Base-by-base conservation (phyloP, 2,888 invertebrate species). In the Callyntrura guangdongensis region DNA sequence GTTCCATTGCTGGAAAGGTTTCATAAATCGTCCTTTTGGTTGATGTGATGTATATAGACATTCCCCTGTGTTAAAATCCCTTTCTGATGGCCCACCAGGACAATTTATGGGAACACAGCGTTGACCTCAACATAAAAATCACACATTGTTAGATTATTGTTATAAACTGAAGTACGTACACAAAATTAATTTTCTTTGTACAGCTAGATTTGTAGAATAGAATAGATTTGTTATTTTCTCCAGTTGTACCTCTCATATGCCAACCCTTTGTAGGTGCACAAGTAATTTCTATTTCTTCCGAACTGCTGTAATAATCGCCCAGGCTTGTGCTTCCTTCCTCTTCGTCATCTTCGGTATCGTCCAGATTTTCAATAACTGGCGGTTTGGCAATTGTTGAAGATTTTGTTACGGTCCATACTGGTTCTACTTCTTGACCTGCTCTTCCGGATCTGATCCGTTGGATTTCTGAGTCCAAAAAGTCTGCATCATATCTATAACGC, bases 41-140 rank as follows among this genome's bases (percentile, higher is more conserved):
- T 85, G 86, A 6, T 64, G 12, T 53, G 79, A 64, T n/a, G n/a
- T n/a, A 20, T 92, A 90, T n/a, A 92, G 53, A 49, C 92, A 92
- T 20, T 92, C 90, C 9, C 92, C 92, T 4, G 92, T 92, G 47
- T 92, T 92, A 25, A 92, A 92, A 56, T 92, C 92, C 69, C 92
- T 56, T 25, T 90, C 89, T 45, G 81, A 53, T n/a, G 89, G 83
- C n/a, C 92, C 92, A 8, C 92, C 92, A 17, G 92, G 92, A 17
- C 92, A 92, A 49, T 90, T 77, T 2, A 87, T 6, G 0, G 88
- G 87, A 12, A 92, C 92, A 84, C 92, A 92, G 0, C 92, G 82
- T 27, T 90, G 90, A 6, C 92, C 92, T 88, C 3, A 6, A 53
- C 0, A 11, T 8, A 22, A n/a, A 64, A 81, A 88, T 86, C 20